Percentiles rank a stretch among this genome's conserved stretches.
Conservation (phyloP, 2,797 vertebrate species). For the Galagoides demidoff region DNA sequence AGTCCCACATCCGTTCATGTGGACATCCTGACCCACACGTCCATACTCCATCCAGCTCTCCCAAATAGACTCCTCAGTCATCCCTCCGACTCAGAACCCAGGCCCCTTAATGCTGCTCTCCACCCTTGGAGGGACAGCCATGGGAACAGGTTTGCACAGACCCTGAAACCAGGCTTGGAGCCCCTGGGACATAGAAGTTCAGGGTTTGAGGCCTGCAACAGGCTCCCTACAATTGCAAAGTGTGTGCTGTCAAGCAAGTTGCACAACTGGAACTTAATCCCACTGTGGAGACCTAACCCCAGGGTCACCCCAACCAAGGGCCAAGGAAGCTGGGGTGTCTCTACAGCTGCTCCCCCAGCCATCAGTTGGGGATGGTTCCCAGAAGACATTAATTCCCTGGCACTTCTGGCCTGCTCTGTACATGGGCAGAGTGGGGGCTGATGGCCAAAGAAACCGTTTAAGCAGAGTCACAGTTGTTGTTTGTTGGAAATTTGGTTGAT, state of each 20-base stretch:
- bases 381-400: background rate
- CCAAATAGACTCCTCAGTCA: background rate
- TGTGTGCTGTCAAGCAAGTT: background rate
- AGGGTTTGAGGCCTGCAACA: background rate
- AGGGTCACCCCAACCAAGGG: background rate
- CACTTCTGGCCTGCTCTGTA: background rate
- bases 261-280: background rate
- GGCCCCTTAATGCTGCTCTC: background rate
- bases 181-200: background rate
- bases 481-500: background rate
- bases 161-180: background rate
- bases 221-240: background rate
- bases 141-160: background rate
- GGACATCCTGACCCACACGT: background rate
- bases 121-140: background rate
- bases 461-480: background rate
- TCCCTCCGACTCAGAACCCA: background rate
- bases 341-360: background rate
- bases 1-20: background rate
- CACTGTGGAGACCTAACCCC: background rate
- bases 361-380: background rate
- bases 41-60: background rate
- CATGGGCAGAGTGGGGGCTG: background rate
- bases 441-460: background rate
- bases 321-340: background rate